Evolutionary conservation across 2,797 vertebrate genomes (phyloP).

Genomic region (Eremophila alpestris): DNA sequence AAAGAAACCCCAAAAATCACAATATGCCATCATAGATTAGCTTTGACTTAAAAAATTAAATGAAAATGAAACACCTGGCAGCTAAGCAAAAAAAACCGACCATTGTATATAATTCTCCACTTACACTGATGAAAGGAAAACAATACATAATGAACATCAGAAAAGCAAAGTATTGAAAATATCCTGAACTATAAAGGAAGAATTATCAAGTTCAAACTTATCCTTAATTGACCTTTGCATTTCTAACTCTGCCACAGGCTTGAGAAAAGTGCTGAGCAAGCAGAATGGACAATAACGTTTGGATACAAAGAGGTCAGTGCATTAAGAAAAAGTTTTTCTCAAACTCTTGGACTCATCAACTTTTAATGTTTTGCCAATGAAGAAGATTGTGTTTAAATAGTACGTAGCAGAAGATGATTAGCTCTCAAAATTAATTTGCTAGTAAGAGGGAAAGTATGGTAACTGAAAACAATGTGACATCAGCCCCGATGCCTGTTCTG

Average conservation of each 20-base stretch:
- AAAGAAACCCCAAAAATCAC: neutral
- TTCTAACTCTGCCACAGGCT: neutral
- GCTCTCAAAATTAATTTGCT: neutral
- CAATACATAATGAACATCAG: neutral
- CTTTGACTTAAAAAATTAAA: neutral
- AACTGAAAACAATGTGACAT: neutral
- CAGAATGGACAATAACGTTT: neutral
- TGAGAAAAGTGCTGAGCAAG: neutral
- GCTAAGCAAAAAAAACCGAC: neutral
- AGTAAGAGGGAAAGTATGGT: neutral
- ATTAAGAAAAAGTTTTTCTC: conserved; percentile 15
- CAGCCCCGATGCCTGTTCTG: neutral
- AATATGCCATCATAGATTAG: neutral
- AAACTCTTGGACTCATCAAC: neutral
- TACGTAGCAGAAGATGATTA: neutral
- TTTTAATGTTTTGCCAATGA: conserved; percentile 9
- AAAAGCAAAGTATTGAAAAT: neutral
- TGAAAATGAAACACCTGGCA: conserved; percentile 2
- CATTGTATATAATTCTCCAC: neutral
- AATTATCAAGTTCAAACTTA: neutral
- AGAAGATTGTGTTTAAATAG: neutral
- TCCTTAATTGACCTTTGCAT: conserved; percentile 53
- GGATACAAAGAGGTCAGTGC: neutral
- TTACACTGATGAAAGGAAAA: neutral
- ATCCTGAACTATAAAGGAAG: neutral